These are phyloP conservation scores for Sebastolobus altivelis DNA, from an alignment of 2,797 vertebrate genomes.

Conservation along the genomic window DNA sequence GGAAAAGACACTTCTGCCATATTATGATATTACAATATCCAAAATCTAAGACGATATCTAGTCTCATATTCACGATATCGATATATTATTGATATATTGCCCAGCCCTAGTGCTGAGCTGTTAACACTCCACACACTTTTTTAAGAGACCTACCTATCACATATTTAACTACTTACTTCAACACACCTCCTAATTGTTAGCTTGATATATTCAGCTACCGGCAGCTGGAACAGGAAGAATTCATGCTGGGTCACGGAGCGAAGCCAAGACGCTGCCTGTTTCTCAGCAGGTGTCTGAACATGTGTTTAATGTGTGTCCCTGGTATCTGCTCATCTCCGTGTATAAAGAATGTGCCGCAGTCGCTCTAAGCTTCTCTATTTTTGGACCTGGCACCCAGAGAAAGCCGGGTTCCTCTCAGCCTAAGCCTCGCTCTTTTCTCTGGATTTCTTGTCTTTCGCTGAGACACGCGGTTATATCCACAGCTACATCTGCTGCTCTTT, in stretches of 20 bases:
- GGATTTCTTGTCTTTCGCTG: conserved; percentile 16
- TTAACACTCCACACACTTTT: no score
- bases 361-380: conserved; percentile 44
- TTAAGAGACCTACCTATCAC: neutral
- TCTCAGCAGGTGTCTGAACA: conserved; percentile 2
- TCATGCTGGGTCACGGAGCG: neutral
- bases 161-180: neutral
- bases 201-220: neutral
- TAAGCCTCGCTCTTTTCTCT: conserved; percentile 15
- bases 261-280: neutral
- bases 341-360: neutral
- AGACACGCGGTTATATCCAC: conserved; percentile 1
- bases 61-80: no score
- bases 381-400: neutral
- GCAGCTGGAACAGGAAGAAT: neutral
- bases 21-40: no score
- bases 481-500: conserved; percentile 7
- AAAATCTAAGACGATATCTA: no score
- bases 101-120: no score
- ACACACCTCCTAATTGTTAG: neutral
- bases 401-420: conserved; percentile 15
- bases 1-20: no score
- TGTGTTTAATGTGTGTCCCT: conserved; percentile 11
- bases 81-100: no score
- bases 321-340: conserved; percentile 4